Base-by-base conservation (phyloP, 2,888 invertebrate genomes). In the Pyrgus malvae region DNA sequence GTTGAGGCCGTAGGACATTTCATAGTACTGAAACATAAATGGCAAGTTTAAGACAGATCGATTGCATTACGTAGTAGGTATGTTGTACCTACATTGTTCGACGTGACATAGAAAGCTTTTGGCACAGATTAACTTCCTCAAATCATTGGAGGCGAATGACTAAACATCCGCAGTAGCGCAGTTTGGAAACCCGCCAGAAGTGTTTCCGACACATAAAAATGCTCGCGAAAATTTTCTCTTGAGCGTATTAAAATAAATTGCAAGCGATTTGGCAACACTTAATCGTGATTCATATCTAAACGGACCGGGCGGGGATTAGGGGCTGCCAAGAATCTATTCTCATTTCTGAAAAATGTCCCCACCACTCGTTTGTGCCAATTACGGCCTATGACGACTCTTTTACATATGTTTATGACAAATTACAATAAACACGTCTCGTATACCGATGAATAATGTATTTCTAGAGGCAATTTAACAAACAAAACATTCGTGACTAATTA, bases 1-100 rank as follows among this genome's bases (percentile, higher is more conserved):
- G 91, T 98, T 98, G 90, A 98, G 94, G 74, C 97, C 97, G 91
- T 98, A 98, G 55, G 97, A 97, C 97, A 98, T 98, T 93, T 98
- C 98, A 92, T 98, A 98, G 91, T 98, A 98, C 97, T 97, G 95
- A 76, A 95, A 96, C 88, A 91, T 78, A 91, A 90, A 90, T 62
- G 67, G 70, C 63, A 76, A 65, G 67, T 67, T 76, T 84, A 80
- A 82, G 76, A 68, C 44, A 67, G 73, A 63, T 62, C 53, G 57
- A 63, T 65, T 57, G 60, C 61, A 62, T 59, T 57, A 55, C 57
- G 41, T 67, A 73, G n/a, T 35, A 21, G 21, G 21, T 70, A 72
- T 67, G 67, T n/a, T n/a, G n/a, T n/a, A n/a, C n/a, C 63, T 72
- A 75, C 78, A 80, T 73, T 73, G 76, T 73, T 58, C 51, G 75